phyloP scores from a whole-genome alignment of 2,888 invertebrate species.

The Apantesis nais region DNA sequence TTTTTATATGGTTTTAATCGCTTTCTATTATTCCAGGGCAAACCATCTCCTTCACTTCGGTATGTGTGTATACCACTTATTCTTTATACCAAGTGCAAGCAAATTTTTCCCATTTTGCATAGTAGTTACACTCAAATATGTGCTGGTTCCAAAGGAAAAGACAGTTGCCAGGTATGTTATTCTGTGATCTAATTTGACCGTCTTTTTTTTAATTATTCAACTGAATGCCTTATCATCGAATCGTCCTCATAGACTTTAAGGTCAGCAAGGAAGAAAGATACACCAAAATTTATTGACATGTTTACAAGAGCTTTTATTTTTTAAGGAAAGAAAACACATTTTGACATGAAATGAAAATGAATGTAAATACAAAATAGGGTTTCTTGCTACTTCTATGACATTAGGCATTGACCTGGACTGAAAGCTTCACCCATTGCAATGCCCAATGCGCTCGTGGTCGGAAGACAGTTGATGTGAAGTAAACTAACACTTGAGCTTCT shows the following conservation, averaged over 20 bases:
- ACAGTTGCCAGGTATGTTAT: conserved; percentile 24
- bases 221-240: neutral
- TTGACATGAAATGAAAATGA: too few relatives aligned
- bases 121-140: conserved; percentile 17
- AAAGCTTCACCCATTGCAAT: too few relatives aligned
- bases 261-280: too few relatives aligned
- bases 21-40: neutral
- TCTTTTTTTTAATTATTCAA: neutral
- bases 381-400: neutral
- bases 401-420: too few relatives aligned
- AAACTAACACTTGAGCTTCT: too few relatives aligned
- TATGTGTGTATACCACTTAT: conserved; percentile 25
- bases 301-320: too few relatives aligned
- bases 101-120: neutral
- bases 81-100: conserved; percentile 2
- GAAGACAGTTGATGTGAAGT: too few relatives aligned
- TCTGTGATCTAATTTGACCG: neutral
- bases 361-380: too few relatives aligned
- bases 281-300: too few relatives aligned
- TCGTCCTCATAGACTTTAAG: neutral
- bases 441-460: too few relatives aligned
- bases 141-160: conserved; percentile 12
- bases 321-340: too few relatives aligned
- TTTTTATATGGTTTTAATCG: neutral
- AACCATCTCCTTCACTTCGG: conserved; percentile 9